phyloP scores from a whole-genome alignment of 1,140 invertebrate species.

The Drosophila rufa region DNA sequence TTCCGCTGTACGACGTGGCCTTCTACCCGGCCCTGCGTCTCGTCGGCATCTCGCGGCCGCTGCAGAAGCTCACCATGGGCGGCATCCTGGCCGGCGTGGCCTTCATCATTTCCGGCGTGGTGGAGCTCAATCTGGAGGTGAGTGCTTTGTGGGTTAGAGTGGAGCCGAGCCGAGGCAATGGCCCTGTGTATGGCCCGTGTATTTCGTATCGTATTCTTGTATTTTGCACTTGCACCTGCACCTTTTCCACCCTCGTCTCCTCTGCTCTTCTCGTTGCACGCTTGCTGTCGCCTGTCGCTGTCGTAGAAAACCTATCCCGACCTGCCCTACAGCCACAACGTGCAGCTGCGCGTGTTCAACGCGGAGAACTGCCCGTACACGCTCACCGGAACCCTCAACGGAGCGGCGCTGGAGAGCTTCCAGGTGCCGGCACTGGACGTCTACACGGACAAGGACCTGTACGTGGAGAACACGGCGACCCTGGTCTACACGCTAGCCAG shows the following conservation, averaged over 20 bases:
- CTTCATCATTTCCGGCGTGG: conserved; percentile 94
- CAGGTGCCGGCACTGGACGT: conserved; percentile 65
- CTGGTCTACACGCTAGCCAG: conserved; percentile 23
- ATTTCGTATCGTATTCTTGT: conserved; percentile 4
- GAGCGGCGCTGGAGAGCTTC: conserved; percentile 20
- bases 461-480: conserved; percentile 2
- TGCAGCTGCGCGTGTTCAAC: conserved; percentile 91
- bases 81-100: conserved; percentile 93
- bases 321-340: conserved; percentile 86
- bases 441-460: conserved; percentile 76
- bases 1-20: conserved; percentile 91
- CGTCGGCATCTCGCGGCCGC: conserved; percentile 85
- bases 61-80: conserved; percentile 89
- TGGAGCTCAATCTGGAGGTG: conserved; percentile 92
- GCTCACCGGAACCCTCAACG: conserved; percentile 45
- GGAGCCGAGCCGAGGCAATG: not conserved
- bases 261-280: conserved; percentile 50
- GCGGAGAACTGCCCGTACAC: conserved; percentile 85
- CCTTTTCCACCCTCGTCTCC: not conserved
- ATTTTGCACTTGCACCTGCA: conserved; percentile 12
- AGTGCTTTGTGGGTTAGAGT: conserved; percentile 25
- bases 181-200: not conserved
- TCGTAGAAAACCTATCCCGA: conserved; percentile 88
- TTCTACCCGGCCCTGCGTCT: conserved; percentile 88
- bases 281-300: conserved; percentile 26